Evolutionary conservation across 2,113 vertebrate species (phyloP).

Genomic region (Octodon degus): DNA sequence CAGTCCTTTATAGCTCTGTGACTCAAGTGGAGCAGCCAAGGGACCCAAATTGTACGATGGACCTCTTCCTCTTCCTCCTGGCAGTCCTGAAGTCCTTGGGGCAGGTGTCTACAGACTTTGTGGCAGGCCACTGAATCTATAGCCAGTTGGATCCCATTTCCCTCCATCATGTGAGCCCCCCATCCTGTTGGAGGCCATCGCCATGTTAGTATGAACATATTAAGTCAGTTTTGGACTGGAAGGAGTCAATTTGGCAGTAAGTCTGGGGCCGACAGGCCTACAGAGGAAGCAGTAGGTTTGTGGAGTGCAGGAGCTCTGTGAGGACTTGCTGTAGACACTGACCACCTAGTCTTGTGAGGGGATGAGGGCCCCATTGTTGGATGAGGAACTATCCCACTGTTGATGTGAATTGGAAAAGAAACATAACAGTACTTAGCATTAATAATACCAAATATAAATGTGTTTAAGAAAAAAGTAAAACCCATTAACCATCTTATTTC

Average conservation of each 20-base stretch:
- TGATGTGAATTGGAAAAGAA: conserved; percentile 12
- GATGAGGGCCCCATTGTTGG: neutral
- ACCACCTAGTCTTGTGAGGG: neutral
- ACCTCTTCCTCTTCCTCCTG: neutral
- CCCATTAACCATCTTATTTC: no score
- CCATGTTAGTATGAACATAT: neutral
- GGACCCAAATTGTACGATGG: neutral
- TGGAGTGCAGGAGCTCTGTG: neutral
- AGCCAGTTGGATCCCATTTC: neutral
- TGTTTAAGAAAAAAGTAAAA: neutral
- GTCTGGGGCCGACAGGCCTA: neutral
- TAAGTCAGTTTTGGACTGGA: neutral
- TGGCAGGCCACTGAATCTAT: neutral
- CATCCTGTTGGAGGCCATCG: neutral
- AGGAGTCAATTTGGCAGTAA: neutral
- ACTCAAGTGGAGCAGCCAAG: neutral
- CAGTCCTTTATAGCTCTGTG: neutral
- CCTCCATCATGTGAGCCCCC: neutral
- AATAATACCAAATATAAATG: neutral
- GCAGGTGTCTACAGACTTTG: neutral
- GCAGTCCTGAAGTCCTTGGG: neutral
- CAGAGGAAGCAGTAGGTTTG: neutral
- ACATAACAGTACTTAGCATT: neutral
- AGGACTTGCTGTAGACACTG: neutral
- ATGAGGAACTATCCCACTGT: neutral